Evolutionary conservation across 2,113 vertebrate genomes (phyloP).

Genomic region (Thermophis baileyi): DNA sequence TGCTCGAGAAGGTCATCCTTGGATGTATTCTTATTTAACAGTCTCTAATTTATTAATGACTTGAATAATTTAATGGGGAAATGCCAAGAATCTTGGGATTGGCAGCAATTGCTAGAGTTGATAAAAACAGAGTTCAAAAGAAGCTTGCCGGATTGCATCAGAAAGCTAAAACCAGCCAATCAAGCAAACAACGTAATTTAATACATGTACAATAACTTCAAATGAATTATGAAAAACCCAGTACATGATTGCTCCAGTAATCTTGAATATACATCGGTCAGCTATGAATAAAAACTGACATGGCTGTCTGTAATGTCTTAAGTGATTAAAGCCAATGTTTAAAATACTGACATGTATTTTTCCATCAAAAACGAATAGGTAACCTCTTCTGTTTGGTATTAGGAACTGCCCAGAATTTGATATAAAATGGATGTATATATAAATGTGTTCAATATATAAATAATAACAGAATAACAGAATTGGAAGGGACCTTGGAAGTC

Average conservation of each 20-base stretch:
- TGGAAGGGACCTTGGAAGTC: no score
- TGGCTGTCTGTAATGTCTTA: background rate
- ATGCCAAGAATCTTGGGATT: background rate
- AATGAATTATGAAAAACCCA: background rate
- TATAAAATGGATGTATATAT: background rate
- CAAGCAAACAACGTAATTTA: background rate
- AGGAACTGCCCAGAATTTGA: background rate
- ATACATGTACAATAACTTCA: background rate
- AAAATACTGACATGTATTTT: background rate
- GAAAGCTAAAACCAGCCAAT: background rate
- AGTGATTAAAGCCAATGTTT: background rate
- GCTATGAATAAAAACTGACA: background rate
- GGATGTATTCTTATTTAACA: background rate
- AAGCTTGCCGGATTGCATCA: background rate
- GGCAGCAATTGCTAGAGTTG: background rate
- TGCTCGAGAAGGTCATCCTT: background rate
- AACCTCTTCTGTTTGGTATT: background rate
- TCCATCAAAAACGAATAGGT: background rate
- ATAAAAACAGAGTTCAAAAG: background rate
- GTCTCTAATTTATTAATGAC: slow-evolving; percentile 7
- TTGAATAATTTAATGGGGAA: background rate
- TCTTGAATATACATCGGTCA: background rate
- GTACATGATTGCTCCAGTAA: background rate
- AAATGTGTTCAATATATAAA: no score
- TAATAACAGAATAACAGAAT: no score